Conservation (phyloP, 2,888 invertebrate species). For the Teleiodes luculella region DNA sequence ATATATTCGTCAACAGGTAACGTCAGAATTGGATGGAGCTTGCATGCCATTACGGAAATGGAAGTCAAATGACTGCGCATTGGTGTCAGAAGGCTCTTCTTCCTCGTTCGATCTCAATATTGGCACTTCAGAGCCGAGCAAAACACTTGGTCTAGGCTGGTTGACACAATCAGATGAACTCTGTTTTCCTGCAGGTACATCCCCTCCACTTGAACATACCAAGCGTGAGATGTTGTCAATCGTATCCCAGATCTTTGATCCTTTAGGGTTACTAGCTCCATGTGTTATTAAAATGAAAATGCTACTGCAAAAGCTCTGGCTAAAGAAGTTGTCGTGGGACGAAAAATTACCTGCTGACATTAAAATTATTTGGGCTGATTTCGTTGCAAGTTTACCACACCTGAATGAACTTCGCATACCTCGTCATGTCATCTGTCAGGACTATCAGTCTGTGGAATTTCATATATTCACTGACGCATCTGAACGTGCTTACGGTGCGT, state of each 20-base stretch:
- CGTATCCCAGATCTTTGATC: conserved; percentile 29
- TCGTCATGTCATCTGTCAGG: conserved; percentile 24
- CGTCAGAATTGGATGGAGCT: conserved; percentile 23
- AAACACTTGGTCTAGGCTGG: conserved; percentile 26
- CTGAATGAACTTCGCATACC: conserved; percentile 26
- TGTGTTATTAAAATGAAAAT: conserved; percentile 27
- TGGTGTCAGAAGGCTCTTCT: conserved; percentile 14
- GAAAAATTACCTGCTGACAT: too few relatives aligned
- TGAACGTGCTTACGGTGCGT: conserved; percentile 31
- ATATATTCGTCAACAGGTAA: conserved; percentile 16
- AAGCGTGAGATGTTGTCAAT: conserved; percentile 27
- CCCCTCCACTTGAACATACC: conserved; percentile 3
- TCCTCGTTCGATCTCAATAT: conserved; percentile 18
- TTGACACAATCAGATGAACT: conserved; percentile 17
- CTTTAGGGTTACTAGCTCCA: conserved; percentile 28
- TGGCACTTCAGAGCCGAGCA: conserved; percentile 13
- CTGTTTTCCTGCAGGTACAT: conserved; percentile 9
- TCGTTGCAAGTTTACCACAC: conserved; percentile 8
- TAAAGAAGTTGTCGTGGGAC: conserved; percentile 28
- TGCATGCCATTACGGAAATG: conserved; percentile 27
- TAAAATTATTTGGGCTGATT: neutral
- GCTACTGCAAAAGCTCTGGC: conserved; percentile 29
- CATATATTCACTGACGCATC: conserved; percentile 34
- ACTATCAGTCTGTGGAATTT: conserved; percentile 22
- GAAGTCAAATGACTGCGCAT: conserved; percentile 25